Base-by-base conservation (phyloP, 2,113 vertebrate species). In the Aythya baeri region DNA sequence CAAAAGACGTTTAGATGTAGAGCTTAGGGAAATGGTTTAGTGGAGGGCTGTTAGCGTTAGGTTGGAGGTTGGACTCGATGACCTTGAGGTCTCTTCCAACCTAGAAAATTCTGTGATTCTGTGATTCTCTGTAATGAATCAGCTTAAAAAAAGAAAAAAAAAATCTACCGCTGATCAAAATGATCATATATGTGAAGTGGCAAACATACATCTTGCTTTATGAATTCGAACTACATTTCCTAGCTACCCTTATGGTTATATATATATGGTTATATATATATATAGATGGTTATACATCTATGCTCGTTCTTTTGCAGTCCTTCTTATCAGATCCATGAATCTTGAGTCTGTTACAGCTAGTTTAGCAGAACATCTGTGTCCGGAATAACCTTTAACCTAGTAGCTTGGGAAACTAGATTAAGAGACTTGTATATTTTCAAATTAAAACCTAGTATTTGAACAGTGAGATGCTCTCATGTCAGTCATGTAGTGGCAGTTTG, bases 201-300 rank as follows among this genome's bases (percentile, higher is more conserved):
- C 29, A 91, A 92, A 20, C 43, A 32, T 17, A 92, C 62, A 76
- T 44, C 43, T 54, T 29, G 13, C 36, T 82, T 52, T 82, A 52
- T 43, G 81, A 70, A 94, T 93, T 95, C 43, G 91, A 96, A 89
- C 54, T 78, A 84, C 32, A 49, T 91, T 93, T 89, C 38, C 62
- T 75, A 82, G 17, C 61, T 68, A 36, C 59, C 52, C 52, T 86
- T 86, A 63, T 41, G 41, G 41, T 41, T 41, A 41, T 41, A 41
- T 41, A 41, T 41, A 41, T 41, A 41, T 41, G 41, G 41, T 41
- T 41, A 13, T 41, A 41, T 41, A 41, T 41, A 41, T 41, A 41
- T 41, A 41, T 13, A 41, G 41, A 41, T 41, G 41, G 41, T 41
- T 41, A 41, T 41, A n/a, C 18, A 75, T 36, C 38, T 89, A 55